Evolutionary conservation across 2,888 invertebrate genomes (phyloP).

Genomic region (Hybos culiciformis): DNA sequence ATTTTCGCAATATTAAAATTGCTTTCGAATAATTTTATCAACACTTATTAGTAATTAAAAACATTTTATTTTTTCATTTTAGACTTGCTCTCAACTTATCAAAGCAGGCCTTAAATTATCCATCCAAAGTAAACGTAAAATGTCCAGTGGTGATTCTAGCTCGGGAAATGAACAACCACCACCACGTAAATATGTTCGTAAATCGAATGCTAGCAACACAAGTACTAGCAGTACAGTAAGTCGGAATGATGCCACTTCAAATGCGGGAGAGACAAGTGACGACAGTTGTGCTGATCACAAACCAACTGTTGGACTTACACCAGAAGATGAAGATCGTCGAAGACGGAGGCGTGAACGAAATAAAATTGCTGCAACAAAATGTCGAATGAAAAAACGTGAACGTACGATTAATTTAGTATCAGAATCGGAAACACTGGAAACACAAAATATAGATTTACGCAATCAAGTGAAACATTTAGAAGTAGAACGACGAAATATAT

Average conservation of each 20-base stretch:
- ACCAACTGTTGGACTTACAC: conserved; percentile 53
- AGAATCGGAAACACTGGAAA: conserved; percentile 74
- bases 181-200: conserved; percentile 26
- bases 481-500: conserved; percentile 59
- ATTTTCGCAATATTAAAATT: too few relatives aligned
- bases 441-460: conserved; percentile 72
- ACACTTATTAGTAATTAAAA: too few relatives aligned
- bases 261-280: conserved; percentile 11
- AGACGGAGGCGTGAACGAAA: conserved; percentile 77
- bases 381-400: conserved; percentile 85
- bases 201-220: conserved; percentile 13
- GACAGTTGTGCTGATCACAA: conserved; percentile 41
- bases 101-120: conserved; percentile 82
- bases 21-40: too few relatives aligned
- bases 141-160: conserved; percentile 49
- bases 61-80: conserved; percentile 22
- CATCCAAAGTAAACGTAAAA: conserved; percentile 76
- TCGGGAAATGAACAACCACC: conserved; percentile 34
- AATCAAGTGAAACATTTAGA: conserved; percentile 70
- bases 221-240: conserved; percentile 20
- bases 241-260: conserved; percentile 19
- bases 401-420: conserved; percentile 72
- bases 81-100: conserved; percentile 80
- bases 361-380: conserved; percentile 90
- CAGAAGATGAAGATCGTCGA: conserved; percentile 82